Evolutionary conservation across 2,113 vertebrate genomes (phyloP), one percentile per base, ranked within the genome.

Genomic region (Cettia cetti): DNA sequence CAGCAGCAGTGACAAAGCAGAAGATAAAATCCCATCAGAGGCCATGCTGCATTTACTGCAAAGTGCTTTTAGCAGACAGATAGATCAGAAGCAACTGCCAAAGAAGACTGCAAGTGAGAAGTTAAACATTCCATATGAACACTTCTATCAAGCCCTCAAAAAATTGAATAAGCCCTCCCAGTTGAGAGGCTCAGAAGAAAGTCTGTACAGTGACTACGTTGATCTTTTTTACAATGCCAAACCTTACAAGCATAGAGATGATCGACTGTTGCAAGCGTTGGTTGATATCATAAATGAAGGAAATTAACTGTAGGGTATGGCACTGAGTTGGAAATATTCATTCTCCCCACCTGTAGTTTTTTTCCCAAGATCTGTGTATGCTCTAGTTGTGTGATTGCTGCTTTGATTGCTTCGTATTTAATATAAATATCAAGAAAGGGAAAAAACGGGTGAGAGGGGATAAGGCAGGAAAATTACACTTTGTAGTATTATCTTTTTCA

Each of bases 231-330:
- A 99, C 96, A 99, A 98, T 82, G 97, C 94, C 75, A 99, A 99
- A 97, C 98, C 98, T 5, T 99, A 99, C 93, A 98, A 98, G 94
- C 99, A 99, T 97, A 98, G 99, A 96, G 99, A 99, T 88, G 99
- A 99, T 92, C 98, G 98, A 92, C 98, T 99, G 97, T 97, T 99
- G 75, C 99, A 99, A 95, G 99, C 99, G 4, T 97, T 99, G 84
- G 98, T 99, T 63, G 97, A 99, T 95, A 99, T 99, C 94, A 92
- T 99, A 37, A 98, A 98, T 33, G 98, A 98, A 33, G 95, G 98
- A 45, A 97, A 98, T 89, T 99, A 98, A 90, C 47, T 23, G 7
- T 39, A 94, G 77, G 47, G 20, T 66, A 40, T 69, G 83, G 70
- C 54, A 59, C 78, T 79, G 83, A 96, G 90, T 95, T 97, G 97